These are phyloP conservation scores for Anguilla japonica DNA, from an alignment of 2,113 vertebrate genomes.

Conservation along the genomic window DNA sequence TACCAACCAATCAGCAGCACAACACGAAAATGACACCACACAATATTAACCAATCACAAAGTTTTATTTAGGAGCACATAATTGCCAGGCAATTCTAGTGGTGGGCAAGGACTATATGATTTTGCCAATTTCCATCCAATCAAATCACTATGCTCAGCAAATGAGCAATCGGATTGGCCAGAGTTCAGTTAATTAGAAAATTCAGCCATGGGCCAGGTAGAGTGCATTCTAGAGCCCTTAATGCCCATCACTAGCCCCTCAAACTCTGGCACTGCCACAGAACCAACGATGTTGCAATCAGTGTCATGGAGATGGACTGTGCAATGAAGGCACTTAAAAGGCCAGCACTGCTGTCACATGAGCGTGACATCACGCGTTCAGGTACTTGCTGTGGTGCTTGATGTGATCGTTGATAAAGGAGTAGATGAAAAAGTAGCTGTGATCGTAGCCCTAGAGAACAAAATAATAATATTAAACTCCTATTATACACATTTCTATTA, in stretches of 20 bases:
- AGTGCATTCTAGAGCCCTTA: not conserved
- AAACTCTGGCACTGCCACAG: not conserved
- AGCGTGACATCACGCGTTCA: conserved; percentile 73
- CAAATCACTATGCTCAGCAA: not conserved
- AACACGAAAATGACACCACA: not conserved
- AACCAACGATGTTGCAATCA: not conserved
- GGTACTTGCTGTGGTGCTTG: conserved; percentile 92
- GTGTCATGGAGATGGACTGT: not conserved
- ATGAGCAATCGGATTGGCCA: not conserved
- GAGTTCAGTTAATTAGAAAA: not conserved
- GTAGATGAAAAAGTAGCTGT: conserved; percentile 95
- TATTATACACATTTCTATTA: no score
- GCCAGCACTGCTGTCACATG: not conserved
- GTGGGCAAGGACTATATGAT: not conserved
- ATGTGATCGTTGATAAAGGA: conserved; percentile 92
- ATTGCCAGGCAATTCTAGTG: not conserved
- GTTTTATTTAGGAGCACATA: not conserved
- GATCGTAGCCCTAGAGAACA: conserved; percentile 87
- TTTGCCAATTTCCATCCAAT: not conserved
- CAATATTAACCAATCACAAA: not conserved
- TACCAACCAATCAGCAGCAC: not conserved
- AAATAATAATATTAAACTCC: not conserved
- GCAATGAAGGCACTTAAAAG: conserved; percentile 7
- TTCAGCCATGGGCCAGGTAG: not conserved
- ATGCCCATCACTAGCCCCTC: not conserved